Evolutionary conservation across 1,140 invertebrate species (phyloP), one percentile per base, ranked within the genome.

Genomic region (Macrotrachela quadricornifera): DNA sequence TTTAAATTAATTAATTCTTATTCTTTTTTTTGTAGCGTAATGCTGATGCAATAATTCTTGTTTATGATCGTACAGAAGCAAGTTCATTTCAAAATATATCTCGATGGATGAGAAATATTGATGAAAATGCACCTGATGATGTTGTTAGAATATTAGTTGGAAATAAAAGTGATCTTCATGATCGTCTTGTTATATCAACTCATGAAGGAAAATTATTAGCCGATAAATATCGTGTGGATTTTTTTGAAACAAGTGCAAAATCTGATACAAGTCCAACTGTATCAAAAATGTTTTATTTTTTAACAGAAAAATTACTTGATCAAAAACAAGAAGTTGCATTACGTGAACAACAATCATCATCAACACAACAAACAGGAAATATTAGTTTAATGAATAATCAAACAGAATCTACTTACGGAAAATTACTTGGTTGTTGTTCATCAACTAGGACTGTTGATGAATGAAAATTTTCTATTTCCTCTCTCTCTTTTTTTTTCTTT

Each of bases 1-100:
- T 30, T 8, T 4, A 2, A 8, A 30, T 4, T 8, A 30, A 2
- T 30, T 30, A 8, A 64, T 81, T 79, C 4, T 83, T 85, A 78
- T 78, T 83, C 13, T 76, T 79, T 56, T 30, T 30, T 30, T 30
- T 4, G 2, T 30, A 42, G 12, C 40, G 40, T 15, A 42, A 42
- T 42, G 40, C 40, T 42, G 13, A 42, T 15, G 12, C 13, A 14
- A 15, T 42, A 14, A 14, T 42, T 14, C 40, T 42, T 42, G 15
- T 42, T 42, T 42, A 42, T 15, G 40, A 42, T 42, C 13, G 12
- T 42, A 42, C 40, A 13, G 15, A 42, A 15, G 40, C 40, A 14
- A 14, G 13, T 42, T 42, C 40, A 42, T 42, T 42, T 42, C 13
- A 42, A 42, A 42, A 42, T 42, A 15, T 42, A 14, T 1, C 12